Conservation (phyloP, 2,888 invertebrate genomes). For the Acleris literana region DNA sequence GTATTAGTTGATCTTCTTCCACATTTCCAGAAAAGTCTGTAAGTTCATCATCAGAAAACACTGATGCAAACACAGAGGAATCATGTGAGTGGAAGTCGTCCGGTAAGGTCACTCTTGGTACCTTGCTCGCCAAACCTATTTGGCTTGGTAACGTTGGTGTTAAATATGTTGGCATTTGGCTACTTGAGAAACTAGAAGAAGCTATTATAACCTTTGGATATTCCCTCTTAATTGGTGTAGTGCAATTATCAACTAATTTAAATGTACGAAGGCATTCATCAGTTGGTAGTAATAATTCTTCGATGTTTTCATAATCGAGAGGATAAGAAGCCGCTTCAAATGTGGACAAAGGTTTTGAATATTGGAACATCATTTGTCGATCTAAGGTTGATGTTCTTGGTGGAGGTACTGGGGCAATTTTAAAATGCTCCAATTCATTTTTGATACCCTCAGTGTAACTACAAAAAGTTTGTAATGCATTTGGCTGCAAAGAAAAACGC, state of each 20-base stretch:
- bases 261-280: slow-evolving; percentile 47
- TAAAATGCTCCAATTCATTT: slow-evolving; percentile 62
- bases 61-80: slow-evolving; percentile 70
- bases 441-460: slow-evolving; percentile 58
- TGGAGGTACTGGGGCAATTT: slow-evolving; percentile 88
- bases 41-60: slow-evolving; percentile 68
- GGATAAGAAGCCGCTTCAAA: slow-evolving; percentile 55
- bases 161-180: slow-evolving; percentile 83
- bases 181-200: slow-evolving; percentile 69
- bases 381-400: slow-evolving; percentile 89
- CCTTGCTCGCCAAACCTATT: slow-evolving; percentile 62
- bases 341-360: slow-evolving; percentile 69
- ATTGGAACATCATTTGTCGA: slow-evolving; percentile 77
- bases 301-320: slow-evolving; percentile 72
- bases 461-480: slow-evolving; percentile 70
- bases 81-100: slow-evolving; percentile 73
- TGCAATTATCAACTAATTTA: slow-evolving; percentile 46
- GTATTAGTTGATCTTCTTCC: slow-evolving; percentile 71
- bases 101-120: slow-evolving; percentile 79
- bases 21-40: slow-evolving; percentile 57
- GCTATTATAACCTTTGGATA: slow-evolving; percentile 81
- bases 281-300: slow-evolving; percentile 55
- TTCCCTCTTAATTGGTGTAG: slow-evolving; percentile 55
- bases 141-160: slow-evolving; percentile 83
- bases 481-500: slow-evolving; percentile 86